Conservation (phyloP, 2,113 vertebrate species). For the Tonatia bakeri region DNA sequence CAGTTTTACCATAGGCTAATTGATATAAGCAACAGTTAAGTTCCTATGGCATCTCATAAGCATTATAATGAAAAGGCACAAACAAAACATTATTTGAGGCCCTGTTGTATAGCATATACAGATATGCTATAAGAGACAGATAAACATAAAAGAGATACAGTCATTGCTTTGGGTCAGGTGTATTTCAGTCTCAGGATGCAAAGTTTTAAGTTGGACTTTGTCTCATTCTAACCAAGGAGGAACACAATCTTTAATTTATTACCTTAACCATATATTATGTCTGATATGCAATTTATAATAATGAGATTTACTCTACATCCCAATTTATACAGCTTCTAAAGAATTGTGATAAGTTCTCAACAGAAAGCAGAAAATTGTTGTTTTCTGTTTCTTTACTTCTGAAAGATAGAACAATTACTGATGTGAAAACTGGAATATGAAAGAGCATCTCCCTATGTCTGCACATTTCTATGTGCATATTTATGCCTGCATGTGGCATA, state of each 20-base stretch:
- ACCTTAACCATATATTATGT: not conserved
- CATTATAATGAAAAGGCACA: not conserved
- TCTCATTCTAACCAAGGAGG: not conserved
- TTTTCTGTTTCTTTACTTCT: slow-evolving; percentile 21
- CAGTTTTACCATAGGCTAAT: not conserved
- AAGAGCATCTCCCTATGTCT: not conserved
- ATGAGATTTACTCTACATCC: not conserved
- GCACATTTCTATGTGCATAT: not conserved
- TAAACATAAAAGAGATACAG: not conserved
- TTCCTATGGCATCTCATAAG: not conserved
- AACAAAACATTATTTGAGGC: not conserved
- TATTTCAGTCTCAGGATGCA: not conserved
- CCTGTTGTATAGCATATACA: not conserved
- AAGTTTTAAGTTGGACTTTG: not conserved
- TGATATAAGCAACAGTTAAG: not conserved
- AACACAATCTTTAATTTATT: not conserved
- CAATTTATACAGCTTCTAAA: not conserved
- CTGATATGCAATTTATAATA: not conserved
- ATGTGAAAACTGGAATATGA: not conserved
- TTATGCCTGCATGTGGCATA: not conserved
- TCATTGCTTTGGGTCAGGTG: not conserved
- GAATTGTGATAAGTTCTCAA: not conserved
- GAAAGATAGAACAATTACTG: not conserved
- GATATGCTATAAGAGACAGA: no score
- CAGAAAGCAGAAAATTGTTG: not conserved